Base-by-base conservation (phyloP, 2,888 invertebrate species). In the Quadriops clusia region DNA sequence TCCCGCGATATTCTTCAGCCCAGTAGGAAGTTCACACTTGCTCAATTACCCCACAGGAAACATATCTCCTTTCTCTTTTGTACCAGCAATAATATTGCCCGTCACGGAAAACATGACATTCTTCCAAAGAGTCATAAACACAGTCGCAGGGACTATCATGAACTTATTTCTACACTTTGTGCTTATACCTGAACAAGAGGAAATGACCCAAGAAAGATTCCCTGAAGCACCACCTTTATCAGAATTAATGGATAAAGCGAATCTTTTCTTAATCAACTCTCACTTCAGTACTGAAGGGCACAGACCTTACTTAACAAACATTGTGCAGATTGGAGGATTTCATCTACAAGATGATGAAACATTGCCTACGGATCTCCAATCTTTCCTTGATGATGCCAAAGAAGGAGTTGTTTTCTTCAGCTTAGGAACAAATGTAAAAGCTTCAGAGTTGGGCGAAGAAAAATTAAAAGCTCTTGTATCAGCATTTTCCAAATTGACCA, bases 401-500 rank as follows among this genome's bases (percentile, higher is more conserved):
- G 18, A 50, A 3, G 53, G 53, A 2, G 42, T 45, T 3, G 41
- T 52, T 11, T 45, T 41, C 17, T 50, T 53, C 36, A 46, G 45
- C 23, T 28, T 53, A n/a, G 53, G 52, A 2, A 40, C 45, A 1
- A 49, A 49, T 30, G 36, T 46, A 3, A 40, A 45, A 26, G 38
- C 41, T 8, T 28, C 44, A 3, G 37, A 34, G 18, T 21, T 53
- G 4, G 36, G 44, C 3, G 25, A 39, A 27, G 35, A 42, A 9
- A 40, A 37, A 18, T 23, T 46, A 1, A 12, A 39, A 3, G 34
- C 58, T 2, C 65, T 80, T 22, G 51, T 70, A 3, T 67, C 68
- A 33, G 67, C 66, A 2, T 69, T 80, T 28, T 58, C 63, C 2
- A 63, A 60, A 35, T 41, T 76, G 0, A 69, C 72, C 32, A 71